Conservation (phyloP, 2,797 vertebrate species). For the Tokudaia muenninki region DNA sequence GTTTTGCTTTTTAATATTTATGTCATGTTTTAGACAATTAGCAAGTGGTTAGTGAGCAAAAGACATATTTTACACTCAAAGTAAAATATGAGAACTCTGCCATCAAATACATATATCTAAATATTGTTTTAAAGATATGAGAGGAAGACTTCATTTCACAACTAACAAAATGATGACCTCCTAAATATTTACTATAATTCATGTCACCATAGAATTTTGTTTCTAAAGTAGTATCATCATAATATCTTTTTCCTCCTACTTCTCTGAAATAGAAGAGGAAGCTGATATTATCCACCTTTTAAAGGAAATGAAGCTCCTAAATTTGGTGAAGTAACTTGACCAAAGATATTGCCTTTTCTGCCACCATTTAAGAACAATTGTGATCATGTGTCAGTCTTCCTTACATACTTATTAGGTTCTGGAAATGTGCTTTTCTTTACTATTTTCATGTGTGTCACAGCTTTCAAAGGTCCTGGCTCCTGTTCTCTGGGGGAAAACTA, state of each 20-base stretch:
- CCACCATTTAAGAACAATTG: neutral
- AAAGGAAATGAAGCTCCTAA: neutral
- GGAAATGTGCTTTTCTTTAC: neutral
- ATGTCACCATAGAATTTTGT: neutral
- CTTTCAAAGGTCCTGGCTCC: neutral
- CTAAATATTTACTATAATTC: neutral
- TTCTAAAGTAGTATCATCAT: neutral
- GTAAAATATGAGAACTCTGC: neutral
- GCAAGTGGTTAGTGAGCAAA: neutral
- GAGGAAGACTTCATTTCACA: neutral
- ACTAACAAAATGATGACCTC: neutral
- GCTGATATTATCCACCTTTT: neutral
- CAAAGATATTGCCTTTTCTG: neutral
- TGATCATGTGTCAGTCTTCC: neutral
- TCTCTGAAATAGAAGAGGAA: constrained; percentile 14
- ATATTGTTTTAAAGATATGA: neutral
- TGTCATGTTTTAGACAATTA: neutral
- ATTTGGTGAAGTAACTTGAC: neutral
- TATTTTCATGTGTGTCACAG: neutral
- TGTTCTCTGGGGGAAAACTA: neutral
- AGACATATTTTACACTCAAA: neutral
- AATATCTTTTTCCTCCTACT: neutral
- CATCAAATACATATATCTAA: neutral
- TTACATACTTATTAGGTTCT: neutral
- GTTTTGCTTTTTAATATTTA: neutral